Percentiles rank a stretch among this genome's conserved stretches.
Conservation (phyloP, 2,113 vertebrate species). For the Notothenia rossii region DNA sequence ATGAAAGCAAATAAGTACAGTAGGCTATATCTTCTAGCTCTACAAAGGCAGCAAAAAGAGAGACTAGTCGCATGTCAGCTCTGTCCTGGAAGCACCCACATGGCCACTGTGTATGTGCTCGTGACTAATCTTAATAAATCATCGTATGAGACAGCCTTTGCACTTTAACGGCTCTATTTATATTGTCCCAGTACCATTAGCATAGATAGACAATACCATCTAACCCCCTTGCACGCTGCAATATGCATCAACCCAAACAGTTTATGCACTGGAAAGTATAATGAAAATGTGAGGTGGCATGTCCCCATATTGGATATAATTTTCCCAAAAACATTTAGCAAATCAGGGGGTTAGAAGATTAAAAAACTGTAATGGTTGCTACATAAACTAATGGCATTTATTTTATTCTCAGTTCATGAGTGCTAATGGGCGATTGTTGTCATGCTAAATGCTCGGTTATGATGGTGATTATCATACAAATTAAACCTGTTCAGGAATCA, state of each 20-base stretch:
- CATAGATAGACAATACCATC: slow-evolving; percentile 27
- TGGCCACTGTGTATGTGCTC: background rate
- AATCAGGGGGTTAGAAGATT: too few species aligned
- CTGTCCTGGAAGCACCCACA: background rate
- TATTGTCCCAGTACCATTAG: slow-evolving; percentile 21
- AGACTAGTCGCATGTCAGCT: background rate
- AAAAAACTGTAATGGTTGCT: too few species aligned
- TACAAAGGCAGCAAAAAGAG: background rate
- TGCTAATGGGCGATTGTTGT: background rate
- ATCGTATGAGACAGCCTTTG: slow-evolving; percentile 45
- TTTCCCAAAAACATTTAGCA: background rate
- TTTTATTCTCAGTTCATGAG: background rate
- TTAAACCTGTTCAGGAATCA: too few species aligned
- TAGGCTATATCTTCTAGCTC: background rate
- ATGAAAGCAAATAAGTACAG: slow-evolving; percentile 34
- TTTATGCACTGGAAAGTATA: background rate
- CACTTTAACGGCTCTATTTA: slow-evolving; percentile 61
- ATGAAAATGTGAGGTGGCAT: background rate
- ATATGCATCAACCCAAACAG: slow-evolving; percentile 26
- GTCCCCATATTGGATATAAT: background rate
- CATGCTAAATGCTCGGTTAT: background rate
- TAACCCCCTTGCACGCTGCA: slow-evolving; percentile 3
- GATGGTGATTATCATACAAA: too few species aligned
- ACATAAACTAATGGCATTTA: background rate
- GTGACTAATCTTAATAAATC: slow-evolving; percentile 68